Conservation (phyloP, 2,797 vertebrate genomes). For the Chaetodon trifasciatus region DNA sequence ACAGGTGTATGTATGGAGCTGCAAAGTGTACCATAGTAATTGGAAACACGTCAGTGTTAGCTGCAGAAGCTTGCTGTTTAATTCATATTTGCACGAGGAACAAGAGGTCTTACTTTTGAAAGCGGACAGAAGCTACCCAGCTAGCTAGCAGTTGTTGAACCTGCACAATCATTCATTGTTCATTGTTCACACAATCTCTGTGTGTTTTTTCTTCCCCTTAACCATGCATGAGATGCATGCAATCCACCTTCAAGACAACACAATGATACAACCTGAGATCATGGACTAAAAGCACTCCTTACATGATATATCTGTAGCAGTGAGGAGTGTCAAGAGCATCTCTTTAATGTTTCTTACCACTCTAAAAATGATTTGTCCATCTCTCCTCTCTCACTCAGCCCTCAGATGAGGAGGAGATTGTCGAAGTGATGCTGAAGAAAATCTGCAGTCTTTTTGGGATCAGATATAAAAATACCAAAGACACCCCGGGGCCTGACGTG, state of each 20-base stretch:
- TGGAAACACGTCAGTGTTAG: too few relatives aligned
- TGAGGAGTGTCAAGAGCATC: background rate
- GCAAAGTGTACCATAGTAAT: background rate
- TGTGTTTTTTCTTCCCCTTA: too few relatives aligned
- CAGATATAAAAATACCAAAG: slow-evolving; percentile 68
- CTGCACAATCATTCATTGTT: too few relatives aligned
- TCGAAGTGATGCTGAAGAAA: slow-evolving; percentile 90
- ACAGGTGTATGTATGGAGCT: background rate
- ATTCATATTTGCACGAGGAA: too few relatives aligned
- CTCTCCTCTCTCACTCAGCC: slow-evolving; percentile 78
- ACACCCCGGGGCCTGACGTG: background rate
- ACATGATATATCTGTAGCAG: background rate
- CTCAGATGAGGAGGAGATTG: slow-evolving; percentile 93
- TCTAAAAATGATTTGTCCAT: slow-evolving; percentile 1
- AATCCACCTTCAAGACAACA: background rate
- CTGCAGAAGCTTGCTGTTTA: too few relatives aligned
- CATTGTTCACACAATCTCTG: background rate
- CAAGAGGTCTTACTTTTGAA: too few relatives aligned
- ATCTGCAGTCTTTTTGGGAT: slow-evolving; percentile 89
- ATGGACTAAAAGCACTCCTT: background rate
- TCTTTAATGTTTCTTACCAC: background rate
- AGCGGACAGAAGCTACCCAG: background rate
- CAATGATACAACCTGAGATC: background rate
- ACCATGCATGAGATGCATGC: background rate
- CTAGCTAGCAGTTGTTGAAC: too few relatives aligned